Percentiles rank a stretch among this genome's conserved stretches.
Conservation (phyloP, 2,113 vertebrate species). For the Melanerpes aurifrons region DNA sequence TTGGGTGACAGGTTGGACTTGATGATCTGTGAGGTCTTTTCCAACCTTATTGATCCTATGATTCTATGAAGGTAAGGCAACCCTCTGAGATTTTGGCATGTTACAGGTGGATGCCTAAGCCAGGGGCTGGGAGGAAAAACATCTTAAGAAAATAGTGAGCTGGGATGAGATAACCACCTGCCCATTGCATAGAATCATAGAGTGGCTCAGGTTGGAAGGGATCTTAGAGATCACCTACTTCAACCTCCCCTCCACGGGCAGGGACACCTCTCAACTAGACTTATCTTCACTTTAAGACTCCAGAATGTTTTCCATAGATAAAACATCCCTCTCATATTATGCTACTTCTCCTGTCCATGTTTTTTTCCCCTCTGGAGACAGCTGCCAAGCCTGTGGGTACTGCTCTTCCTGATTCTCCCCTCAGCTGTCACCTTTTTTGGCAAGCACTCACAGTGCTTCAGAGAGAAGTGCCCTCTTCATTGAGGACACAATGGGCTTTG, state of each 20-base stretch:
- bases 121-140: neutral
- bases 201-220: too few relatives aligned
- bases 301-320: neutral
- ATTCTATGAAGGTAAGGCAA: neutral
- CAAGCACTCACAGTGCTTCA: neutral
- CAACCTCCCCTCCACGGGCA: too few relatives aligned
- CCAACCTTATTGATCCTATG: too few relatives aligned
- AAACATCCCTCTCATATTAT: neutral
- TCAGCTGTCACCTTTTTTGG: neutral
- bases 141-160: neutral
- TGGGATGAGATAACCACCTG: neutral
- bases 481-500: slow-evolving; percentile 25
- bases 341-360: neutral
- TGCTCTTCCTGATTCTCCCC: neutral
- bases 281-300: neutral
- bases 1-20: too few relatives aligned
- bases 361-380: neutral
- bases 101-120: neutral
- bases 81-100: neutral
- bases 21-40: too few relatives aligned
- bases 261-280: too few relatives aligned
- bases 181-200: neutral
- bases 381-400: neutral
- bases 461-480: neutral
- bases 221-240: too few relatives aligned